These are phyloP conservation scores for Stenoptilia bipunctidactyla DNA, from an alignment of 2,888 invertebrate species.

Conservation along the genomic window DNA sequence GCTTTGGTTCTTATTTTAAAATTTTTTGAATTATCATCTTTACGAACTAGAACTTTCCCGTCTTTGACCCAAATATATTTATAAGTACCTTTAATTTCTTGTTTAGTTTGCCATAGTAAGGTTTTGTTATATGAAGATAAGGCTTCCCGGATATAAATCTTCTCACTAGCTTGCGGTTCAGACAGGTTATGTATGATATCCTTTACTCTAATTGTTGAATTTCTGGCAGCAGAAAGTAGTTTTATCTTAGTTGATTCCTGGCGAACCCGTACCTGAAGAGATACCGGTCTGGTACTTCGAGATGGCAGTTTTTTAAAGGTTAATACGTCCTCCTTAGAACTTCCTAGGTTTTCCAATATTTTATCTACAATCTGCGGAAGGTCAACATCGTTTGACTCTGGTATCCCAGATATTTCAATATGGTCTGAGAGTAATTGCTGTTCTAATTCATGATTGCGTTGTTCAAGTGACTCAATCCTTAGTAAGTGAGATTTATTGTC, in stretches of 20 bases:
- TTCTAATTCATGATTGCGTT: constrained; percentile 1
- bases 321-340: not conserved
- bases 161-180: constrained; percentile 1
- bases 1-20: constrained; percentile 3
- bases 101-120: constrained; percentile 4
- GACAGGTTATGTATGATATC: constrained; percentile 1
- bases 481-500: not conserved
- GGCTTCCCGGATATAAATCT: constrained; percentile 2
- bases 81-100: not conserved
- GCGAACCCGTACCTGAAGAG: not conserved
- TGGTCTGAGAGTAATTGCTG: not conserved
- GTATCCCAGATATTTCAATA: not conserved
- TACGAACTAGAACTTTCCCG: not conserved
- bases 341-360: not conserved
- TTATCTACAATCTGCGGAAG: not conserved
- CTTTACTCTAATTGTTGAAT: not conserved
- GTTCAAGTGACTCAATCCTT: constrained; percentile 2
- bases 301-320: not conserved
- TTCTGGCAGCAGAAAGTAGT: not conserved
- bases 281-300: not conserved
- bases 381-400: not conserved
- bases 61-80: not conserved
- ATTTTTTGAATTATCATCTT: constrained; percentile 1
- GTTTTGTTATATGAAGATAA: constrained; percentile 3
- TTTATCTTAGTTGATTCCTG: constrained; percentile 1